Percentiles rank a stretch among this genome's conserved stretches.
These are phyloP conservation scores for Ailurus styani DNA, from an alignment of 2,113 vertebrate species.

Conservation along the genomic window DNA sequence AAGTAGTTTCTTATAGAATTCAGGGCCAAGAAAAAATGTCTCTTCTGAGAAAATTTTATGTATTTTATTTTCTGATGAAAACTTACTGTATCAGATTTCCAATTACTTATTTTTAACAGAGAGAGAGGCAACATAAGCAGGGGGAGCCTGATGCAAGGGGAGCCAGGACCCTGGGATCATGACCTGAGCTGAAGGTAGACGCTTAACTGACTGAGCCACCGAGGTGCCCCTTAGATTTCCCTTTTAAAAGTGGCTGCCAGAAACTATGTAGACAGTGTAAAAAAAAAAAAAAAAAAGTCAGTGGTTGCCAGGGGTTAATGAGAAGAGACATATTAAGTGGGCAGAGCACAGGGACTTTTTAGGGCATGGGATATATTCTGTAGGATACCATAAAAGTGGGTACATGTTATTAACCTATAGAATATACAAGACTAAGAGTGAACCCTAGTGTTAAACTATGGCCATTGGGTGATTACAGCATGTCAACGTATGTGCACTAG, in stretches of 20 bases:
- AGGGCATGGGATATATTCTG: neutral
- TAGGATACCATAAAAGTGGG: too few relatives aligned
- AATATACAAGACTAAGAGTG: neutral
- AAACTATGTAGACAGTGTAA: neutral
- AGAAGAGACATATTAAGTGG: neutral
- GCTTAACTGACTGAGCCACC: too few relatives aligned
- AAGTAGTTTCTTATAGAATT: neutral
- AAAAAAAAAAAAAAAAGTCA: neutral
- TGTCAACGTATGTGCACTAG: neutral
- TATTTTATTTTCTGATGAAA: neutral
- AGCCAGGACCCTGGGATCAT: too few relatives aligned
- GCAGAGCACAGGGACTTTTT: neutral
- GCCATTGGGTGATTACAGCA: neutral
- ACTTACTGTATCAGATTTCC: neutral
- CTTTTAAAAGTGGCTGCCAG: neutral
- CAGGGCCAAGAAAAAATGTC: neutral
- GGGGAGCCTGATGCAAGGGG: too few relatives aligned
- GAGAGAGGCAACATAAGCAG: too few relatives aligned
- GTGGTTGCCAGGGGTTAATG: neutral
- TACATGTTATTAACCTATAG: neutral
- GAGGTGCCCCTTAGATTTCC: too few relatives aligned
- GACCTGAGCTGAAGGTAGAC: too few relatives aligned
- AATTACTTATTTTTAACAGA: too few relatives aligned
- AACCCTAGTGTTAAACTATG: neutral
- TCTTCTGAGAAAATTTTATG: neutral